Evolutionary conservation across 2,888 invertebrate genomes (phyloP).

Genomic region (Erpobdella octoculata): DNA sequence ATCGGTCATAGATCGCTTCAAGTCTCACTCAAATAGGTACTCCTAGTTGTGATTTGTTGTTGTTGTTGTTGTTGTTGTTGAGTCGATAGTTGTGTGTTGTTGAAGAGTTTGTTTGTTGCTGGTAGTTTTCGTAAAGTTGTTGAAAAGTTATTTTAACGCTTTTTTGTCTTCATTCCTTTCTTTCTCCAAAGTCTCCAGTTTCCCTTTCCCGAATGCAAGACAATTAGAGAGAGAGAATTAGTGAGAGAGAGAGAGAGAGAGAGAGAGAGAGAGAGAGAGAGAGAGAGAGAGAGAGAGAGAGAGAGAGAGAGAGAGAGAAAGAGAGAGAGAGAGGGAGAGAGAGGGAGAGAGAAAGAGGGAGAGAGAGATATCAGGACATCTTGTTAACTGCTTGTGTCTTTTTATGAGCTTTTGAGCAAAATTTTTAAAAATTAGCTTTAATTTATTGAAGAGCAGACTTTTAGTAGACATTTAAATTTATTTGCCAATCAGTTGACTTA

Average conservation of each 20-base stretch:
- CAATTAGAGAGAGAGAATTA: neutral
- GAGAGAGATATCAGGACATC: neutral
- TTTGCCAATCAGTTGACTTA: no score
- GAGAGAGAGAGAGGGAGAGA: neutral
- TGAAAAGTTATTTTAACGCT: no score
- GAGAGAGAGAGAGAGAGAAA: neutral
- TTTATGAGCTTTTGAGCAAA: neutral
- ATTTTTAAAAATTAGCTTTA: no score
- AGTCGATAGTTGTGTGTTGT: no score
- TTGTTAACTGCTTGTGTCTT: neutral
- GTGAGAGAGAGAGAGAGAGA: neutral
- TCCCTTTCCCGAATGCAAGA: neutral
- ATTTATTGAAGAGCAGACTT: no score
- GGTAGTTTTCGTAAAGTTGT: no score
- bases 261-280: neutral
- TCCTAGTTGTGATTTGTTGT: no score
- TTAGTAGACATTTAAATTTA: no score
- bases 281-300: slow-evolving; percentile 1
- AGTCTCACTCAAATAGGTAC: no score
- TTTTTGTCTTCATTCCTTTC: neutral
- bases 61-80: no score
- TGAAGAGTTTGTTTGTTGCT: no score
- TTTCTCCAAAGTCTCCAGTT: neutral
- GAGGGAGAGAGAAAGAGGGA: neutral
- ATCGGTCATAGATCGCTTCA: no score